phyloP scores from a whole-genome alignment of 2,113 vertebrate genomes.

The Corythoichthys haematopterus region DNA sequence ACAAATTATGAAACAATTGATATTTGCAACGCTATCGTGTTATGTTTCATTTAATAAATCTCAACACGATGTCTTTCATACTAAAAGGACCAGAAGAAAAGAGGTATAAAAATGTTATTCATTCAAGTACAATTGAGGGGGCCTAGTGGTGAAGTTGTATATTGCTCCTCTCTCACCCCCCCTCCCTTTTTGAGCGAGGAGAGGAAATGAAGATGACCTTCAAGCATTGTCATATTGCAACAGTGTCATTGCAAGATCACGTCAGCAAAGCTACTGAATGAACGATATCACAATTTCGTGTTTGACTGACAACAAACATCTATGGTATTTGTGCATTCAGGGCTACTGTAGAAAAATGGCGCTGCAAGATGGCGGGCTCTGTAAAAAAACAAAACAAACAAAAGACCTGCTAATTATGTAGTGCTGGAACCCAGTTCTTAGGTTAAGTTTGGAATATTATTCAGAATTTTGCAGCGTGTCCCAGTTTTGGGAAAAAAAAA shows the following conservation, averaged over 20 bases:
- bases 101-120: not conserved
- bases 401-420: not conserved
- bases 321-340: not conserved
- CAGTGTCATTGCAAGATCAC: not conserved
- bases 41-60: not conserved
- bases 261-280: not conserved
- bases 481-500: not conserved
- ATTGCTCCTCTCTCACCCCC: too few relatives aligned
- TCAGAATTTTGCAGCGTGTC: not conserved
- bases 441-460: not conserved
- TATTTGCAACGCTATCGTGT: not conserved
- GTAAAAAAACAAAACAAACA: not conserved
- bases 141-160: not conserved
- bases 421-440: not conserved
- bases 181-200: not conserved
- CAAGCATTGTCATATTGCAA: constrained; percentile 1
- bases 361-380: not conserved
- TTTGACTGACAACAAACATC: not conserved
- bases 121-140: not conserved
- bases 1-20: not conserved
- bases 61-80: not conserved
- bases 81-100: not conserved
- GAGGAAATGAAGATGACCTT: constrained; percentile 6
- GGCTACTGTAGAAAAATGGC: constrained; percentile 1
- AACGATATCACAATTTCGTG: not conserved